A percentile compares a stretch with the other conserved stretches of the same genome.
These are phyloP conservation scores for Leptinotarsa juncta DNA, from an alignment of 2,888 invertebrate species.

Conservation along the genomic window DNA sequence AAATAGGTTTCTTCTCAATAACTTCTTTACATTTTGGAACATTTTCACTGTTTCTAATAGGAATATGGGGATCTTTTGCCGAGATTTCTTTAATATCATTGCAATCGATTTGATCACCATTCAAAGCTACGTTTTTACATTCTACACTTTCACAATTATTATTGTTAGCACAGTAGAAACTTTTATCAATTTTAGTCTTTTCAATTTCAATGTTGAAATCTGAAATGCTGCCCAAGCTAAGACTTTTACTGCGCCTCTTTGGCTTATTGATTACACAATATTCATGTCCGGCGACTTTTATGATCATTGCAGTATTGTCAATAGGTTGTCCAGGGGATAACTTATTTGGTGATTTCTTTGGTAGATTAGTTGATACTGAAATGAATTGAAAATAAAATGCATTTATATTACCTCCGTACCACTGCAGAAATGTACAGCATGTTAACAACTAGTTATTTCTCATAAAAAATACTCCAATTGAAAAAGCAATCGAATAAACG, in stretches of 20 bases:
- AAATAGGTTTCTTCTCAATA: conserved; percentile 23
- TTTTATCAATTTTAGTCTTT: conserved; percentile 57
- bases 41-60: conserved; percentile 17
- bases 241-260: conserved; percentile 61
- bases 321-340: conserved; percentile 56
- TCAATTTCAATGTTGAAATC: conserved; percentile 61
- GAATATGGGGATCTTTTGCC: conserved; percentile 11
- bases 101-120: conserved; percentile 29
- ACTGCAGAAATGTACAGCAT: not conserved
- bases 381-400: conserved; percentile 34
- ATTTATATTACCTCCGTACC: not conserved
- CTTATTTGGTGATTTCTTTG: conserved; percentile 57
- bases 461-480: conserved; percentile 3
- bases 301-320: conserved; percentile 64
- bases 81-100: conserved; percentile 34
- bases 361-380: conserved; percentile 45
- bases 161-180: conserved; percentile 46
- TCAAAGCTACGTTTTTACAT: conserved; percentile 36
- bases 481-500: not conserved
- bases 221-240: conserved; percentile 63
- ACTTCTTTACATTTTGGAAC: conserved; percentile 25
- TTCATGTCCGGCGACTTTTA: conserved; percentile 65
- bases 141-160: conserved; percentile 39
- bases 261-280: conserved; percentile 64
- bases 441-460: conserved; percentile 13